Evolutionary conservation across 2,888 invertebrate genomes (phyloP), one percentile per base, ranked within the genome.

Genomic region (Lithophane leautieri): DNA sequence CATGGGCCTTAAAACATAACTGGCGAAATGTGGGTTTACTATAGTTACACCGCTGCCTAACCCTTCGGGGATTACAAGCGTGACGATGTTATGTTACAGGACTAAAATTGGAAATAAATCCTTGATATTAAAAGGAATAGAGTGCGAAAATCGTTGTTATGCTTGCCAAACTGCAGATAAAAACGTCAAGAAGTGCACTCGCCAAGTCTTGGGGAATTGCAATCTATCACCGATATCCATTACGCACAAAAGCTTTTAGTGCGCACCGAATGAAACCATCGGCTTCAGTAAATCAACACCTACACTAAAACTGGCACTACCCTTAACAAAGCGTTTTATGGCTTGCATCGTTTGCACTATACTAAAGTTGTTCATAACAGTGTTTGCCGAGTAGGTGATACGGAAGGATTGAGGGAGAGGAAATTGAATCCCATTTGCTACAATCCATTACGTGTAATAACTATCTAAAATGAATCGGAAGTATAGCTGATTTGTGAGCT

Each of bases 221-320:
- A 73, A 86, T 86, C 78, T 87, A 87, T 89, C 86, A 83, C 76
- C 79, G 54, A 87, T 88, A 88, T 84, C 87, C 81, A 89, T 89
- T 89, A 89, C 87, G 82, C 85, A 88, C 86, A 79, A 90, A 90
- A 90, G 90, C 92, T 90, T 92, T 92, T 90, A 91, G 89, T 86
- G 85, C 79, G 76, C 80, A 86, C 77, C 82, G 82, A 90, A 88
- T 86, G 83, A 86, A 88, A 87, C 82, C 72, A 78, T 81, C 78
- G 76, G 61, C 67, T 79, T 76, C 73, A 85, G 83, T 82, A 85
- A 88, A 87, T 88, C 87, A 86, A 86, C 87, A 82, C 82, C 75
- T 78, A 67, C 73, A 83, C 79, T 83, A 76, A 88, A 87, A 84
- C 82, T 76, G 65, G 74, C 62, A 63, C 70, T 84, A 78, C 73